Conservation (phyloP, 2,888 invertebrate species). For the Prosopocoilus inquinatus region DNA sequence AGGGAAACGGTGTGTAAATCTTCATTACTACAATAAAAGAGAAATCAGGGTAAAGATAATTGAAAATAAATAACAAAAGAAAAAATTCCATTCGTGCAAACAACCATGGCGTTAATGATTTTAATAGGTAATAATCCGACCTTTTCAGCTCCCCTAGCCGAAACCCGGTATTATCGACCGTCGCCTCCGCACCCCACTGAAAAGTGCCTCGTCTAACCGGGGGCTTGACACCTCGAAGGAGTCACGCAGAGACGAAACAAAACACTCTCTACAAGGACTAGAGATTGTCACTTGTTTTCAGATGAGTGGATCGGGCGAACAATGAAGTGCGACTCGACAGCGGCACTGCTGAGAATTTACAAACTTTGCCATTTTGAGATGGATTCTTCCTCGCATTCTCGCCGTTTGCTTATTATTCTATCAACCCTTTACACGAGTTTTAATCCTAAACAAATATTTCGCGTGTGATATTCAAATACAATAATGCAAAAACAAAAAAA, state of each 20-base stretch:
- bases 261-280: slow-evolving; percentile 43
- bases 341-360: slow-evolving; percentile 37
- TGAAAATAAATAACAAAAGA: slow-evolving; percentile 1
- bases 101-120: slow-evolving; percentile 18
- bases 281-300: slow-evolving; percentile 45
- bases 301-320: slow-evolving; percentile 42
- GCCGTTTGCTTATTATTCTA: not conserved
- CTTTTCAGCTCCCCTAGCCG: slow-evolving; percentile 41
- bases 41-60: not conserved
- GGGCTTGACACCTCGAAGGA: slow-evolving; percentile 41
- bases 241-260: slow-evolving; percentile 44
- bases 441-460: too few relatives aligned
- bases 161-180: slow-evolving; percentile 43
- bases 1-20: too few relatives aligned
- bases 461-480: too few relatives aligned
- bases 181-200: slow-evolving; percentile 11
- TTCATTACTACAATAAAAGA: not conserved
- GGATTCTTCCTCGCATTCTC: slow-evolving; percentile 19
- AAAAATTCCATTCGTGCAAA: not conserved
- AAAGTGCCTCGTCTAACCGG: slow-evolving; percentile 19
- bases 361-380: slow-evolving; percentile 38
- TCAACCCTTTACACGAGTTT: too few relatives aligned
- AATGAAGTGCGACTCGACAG: slow-evolving; percentile 40
- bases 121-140: slow-evolving; percentile 38
- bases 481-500: too few relatives aligned